A percentile compares a stretch with the other conserved stretches of the same genome.
These are phyloP conservation scores for Ceyx erithaca DNA, from an alignment of 2,797 vertebrate genomes.

Conservation along the genomic window DNA sequence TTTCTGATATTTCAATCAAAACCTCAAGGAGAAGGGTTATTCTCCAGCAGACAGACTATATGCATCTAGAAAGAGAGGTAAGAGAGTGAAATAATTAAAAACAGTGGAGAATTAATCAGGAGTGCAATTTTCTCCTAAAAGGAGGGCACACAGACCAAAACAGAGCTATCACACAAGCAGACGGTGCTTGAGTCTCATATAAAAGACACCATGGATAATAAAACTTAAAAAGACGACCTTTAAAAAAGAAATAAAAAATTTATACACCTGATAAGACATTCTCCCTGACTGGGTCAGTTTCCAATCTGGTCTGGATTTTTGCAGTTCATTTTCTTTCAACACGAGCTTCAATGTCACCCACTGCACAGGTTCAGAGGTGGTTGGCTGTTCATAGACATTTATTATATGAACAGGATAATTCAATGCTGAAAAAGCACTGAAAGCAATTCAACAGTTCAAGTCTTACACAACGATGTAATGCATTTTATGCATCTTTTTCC, in stretches of 20 bases:
- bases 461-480: not conserved
- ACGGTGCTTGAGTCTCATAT: not conserved
- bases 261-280: not conserved
- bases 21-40: not conserved
- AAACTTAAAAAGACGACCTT: not conserved
- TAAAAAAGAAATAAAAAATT: not conserved
- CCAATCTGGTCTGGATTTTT: not conserved
- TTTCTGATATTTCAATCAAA: constrained; percentile 15
- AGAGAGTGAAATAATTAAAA: not conserved
- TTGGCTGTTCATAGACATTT: not conserved
- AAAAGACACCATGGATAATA: not conserved
- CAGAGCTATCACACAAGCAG: not conserved
- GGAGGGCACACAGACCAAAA: not conserved
- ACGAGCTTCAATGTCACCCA: not conserved
- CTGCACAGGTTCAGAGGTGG: not conserved
- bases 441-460: not conserved
- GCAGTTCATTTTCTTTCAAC: not conserved
- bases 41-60: not conserved
- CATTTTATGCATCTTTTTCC: not conserved
- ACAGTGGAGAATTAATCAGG: not conserved
- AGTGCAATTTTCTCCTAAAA: not conserved
- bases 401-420: not conserved
- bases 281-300: not conserved
- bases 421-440: not conserved
- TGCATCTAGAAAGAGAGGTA: not conserved